These are phyloP conservation scores for Cordilura impudica DNA, from an alignment of 2,888 invertebrate species.

Conservation along the genomic window DNA sequence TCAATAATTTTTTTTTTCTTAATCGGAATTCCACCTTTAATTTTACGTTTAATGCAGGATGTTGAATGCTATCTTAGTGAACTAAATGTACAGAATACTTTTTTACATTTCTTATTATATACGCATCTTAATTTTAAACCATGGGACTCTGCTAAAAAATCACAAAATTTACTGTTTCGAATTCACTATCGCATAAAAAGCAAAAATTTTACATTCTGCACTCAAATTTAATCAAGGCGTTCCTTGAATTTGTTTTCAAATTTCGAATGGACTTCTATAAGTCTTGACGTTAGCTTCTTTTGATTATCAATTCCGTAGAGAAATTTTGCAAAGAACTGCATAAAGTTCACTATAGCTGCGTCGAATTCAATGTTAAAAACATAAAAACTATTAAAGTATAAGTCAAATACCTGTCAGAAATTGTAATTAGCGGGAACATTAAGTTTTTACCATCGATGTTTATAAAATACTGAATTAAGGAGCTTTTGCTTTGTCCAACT, in stretches of 20 bases:
- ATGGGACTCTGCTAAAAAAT: constrained; percentile 21
- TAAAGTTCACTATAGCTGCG: neutral
- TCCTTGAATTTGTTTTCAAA: neutral
- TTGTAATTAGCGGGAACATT: neutral
- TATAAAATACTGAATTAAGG: constrained; percentile 1
- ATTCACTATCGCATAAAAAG: constrained; percentile 9
- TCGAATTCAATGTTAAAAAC: constrained; percentile 7
- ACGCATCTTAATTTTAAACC: constrained; percentile 20
- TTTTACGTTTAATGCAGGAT: constrained; percentile 17
- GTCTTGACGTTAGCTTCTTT: neutral
- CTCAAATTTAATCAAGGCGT: neutral
- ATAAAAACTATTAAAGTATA: constrained; percentile 3
- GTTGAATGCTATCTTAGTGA: constrained; percentile 18
- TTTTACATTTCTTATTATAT: too few relatives aligned
- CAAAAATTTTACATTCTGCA: constrained; percentile 6
- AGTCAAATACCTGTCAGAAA: neutral
- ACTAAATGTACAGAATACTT: constrained; percentile 21
- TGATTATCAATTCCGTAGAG: neutral
- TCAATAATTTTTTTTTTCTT: constrained; percentile 6
- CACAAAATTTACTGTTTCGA: neutral
- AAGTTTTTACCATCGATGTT: neutral
- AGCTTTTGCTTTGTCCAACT: constrained; percentile 7
- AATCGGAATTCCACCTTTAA: too few relatives aligned
- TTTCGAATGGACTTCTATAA: constrained; percentile 3
- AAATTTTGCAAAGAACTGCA: neutral